These are phyloP conservation scores for Borostomias antarcticus DNA, from an alignment of 2,797 vertebrate species.

Conservation along the genomic window DNA sequence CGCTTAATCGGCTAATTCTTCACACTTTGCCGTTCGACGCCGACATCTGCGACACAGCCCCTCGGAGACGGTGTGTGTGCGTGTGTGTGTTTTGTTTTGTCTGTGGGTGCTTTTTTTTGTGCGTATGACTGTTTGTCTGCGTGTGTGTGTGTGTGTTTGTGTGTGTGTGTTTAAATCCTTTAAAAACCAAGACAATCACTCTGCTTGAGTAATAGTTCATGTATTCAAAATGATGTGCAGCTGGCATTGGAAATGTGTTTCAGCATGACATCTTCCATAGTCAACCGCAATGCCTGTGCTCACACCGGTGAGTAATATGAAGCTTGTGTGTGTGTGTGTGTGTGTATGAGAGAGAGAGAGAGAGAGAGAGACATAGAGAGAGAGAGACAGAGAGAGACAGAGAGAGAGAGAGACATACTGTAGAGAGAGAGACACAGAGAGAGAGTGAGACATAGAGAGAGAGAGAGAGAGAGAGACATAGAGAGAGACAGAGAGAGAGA, in stretches of 20 bases:
- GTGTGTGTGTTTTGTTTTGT: slow-evolving; percentile 9
- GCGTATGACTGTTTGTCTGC: background rate
- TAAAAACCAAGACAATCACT: background rate
- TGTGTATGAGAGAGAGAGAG: background rate
- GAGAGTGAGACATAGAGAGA: background rate
- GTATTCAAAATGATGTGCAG: slow-evolving; percentile 2
- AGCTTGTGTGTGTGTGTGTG: background rate
- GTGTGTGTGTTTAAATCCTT: background rate
- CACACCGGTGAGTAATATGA: background rate
- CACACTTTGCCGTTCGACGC: slow-evolving; percentile 21
- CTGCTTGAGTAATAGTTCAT: background rate
- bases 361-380: background rate
- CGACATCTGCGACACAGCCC: slow-evolving; percentile 10
- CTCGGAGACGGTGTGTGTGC: background rate
- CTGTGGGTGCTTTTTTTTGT: background rate
- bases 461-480: background rate
- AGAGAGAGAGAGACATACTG: background rate
- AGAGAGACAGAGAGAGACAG: background rate
- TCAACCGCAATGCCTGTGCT: background rate
- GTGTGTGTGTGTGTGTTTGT: background rate
- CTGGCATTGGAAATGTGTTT: background rate
- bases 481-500: background rate
- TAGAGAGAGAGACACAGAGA: no score
- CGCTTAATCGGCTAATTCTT: slow-evolving; percentile 59
- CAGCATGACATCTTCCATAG: background rate